Conservation (phyloP, 2,888 invertebrate species). For the Glaucopsyche alexis region DNA sequence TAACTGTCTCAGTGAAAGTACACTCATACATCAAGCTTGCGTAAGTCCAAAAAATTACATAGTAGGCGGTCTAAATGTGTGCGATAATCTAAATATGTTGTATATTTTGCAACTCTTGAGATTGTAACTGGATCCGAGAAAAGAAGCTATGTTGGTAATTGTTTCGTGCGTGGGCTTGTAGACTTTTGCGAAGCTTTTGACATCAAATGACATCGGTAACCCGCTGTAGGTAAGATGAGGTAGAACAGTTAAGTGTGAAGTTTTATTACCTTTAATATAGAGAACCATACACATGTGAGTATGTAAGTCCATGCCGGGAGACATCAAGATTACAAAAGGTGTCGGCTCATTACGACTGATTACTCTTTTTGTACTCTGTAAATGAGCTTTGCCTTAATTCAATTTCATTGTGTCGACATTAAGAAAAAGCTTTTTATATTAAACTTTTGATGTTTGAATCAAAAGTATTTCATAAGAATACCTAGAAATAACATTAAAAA, state of each 20-base stretch:
- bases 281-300: neutral
- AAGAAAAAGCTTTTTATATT: neutral
- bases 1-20: constrained; percentile 77
- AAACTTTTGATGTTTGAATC: neutral
- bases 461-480: neutral
- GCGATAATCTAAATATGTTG: constrained; percentile 23
- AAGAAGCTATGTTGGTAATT: neutral
- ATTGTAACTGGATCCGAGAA: neutral
- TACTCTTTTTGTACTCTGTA: constrained; percentile 17
- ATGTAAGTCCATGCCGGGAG: neutral
- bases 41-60: constrained; percentile 27
- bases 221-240: too few species aligned
- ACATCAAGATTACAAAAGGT: constrained; percentile 16
- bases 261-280: neutral
- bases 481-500: neutral
- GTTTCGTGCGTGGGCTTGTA: neutral
- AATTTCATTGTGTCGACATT: constrained; percentile 3
- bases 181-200: neutral
- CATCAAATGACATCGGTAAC: neutral
- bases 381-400: constrained; percentile 14
- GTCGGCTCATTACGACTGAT: constrained; percentile 15
- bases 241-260: neutral
- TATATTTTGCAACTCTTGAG: constrained; percentile 12
- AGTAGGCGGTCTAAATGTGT: constrained; percentile 20
- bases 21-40: constrained; percentile 42